Evolutionary conservation across 1,140 invertebrate genomes (phyloP).

Genomic region (Holotrichia oblita): DNA sequence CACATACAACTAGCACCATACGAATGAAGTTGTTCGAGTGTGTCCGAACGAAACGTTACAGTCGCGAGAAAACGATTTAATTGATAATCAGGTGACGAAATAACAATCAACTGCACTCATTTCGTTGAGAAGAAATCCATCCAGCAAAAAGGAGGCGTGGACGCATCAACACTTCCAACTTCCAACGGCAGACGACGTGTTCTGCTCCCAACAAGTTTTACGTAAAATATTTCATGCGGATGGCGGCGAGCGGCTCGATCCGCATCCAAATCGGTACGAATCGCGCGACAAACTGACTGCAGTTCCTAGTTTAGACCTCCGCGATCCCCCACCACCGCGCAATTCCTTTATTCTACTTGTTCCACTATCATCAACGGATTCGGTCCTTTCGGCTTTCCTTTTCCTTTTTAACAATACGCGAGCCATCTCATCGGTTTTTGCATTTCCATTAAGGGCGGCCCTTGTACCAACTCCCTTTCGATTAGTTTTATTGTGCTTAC

Average conservation of each 20-base stretch:
- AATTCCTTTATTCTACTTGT: not conserved
- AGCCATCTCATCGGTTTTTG: not conserved
- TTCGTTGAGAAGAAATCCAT: not conserved
- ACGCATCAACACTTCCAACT: constrained; percentile 10
- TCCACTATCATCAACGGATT: not conserved
- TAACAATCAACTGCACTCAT: constrained; percentile 15
- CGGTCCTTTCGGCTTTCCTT: not conserved
- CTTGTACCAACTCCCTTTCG: not conserved
- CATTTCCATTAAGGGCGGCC: not conserved
- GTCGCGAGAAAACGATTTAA: not conserved
- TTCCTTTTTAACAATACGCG: not conserved
- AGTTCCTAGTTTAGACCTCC: not conserved
- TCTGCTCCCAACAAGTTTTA: no score
- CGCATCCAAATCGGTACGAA: no score
- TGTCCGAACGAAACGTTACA: no score
- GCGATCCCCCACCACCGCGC: constrained; percentile 39
- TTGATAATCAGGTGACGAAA: not conserved
- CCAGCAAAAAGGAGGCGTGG: constrained; percentile 39
- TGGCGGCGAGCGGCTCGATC: no score
- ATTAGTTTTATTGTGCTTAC: no score
- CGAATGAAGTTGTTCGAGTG: no score
- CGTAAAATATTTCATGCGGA: no score
- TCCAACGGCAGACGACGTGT: not conserved
- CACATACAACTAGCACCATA: no score
- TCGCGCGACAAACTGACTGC: constrained; percentile 32